These are phyloP conservation scores for Bambusicola thoracicus DNA, from an alignment of 2,113 vertebrate genomes.

Conservation along the genomic window DNA sequence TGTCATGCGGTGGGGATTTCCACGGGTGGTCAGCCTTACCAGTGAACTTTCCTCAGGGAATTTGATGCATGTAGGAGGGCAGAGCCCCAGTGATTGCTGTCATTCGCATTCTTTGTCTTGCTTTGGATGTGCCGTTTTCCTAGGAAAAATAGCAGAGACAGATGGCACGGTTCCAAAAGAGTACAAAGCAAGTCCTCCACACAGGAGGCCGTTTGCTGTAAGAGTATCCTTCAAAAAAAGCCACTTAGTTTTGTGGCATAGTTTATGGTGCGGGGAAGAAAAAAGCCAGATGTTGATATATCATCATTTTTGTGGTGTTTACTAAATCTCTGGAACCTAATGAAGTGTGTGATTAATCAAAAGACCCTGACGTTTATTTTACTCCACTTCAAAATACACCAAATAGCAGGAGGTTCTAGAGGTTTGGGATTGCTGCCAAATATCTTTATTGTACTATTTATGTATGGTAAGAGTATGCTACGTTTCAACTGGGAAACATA, in stretches of 20 bases:
- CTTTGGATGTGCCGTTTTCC: not conserved
- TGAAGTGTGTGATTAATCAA: constrained; percentile 43
- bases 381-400: constrained; percentile 35
- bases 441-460: constrained; percentile 44
- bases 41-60: constrained; percentile 1
- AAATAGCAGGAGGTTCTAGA: constrained; percentile 48
- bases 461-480: not conserved
- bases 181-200: not conserved
- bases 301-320: constrained; percentile 59
- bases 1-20: not conserved
- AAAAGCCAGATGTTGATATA: constrained; percentile 35
- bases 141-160: not conserved
- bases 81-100: not conserved
- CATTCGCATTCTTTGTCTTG: not conserved
- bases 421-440: constrained; percentile 54
- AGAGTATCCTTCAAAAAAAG: not conserved
- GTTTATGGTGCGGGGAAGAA: not conserved
- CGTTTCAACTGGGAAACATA: not conserved
- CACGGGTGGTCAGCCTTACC: not conserved
- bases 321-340: constrained; percentile 43
- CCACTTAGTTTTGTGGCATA: constrained; percentile 45
- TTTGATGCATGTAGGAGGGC: not conserved
- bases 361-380: constrained; percentile 61
- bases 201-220: constrained; percentile 25
- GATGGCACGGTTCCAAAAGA: not conserved